Percentiles rank a stretch among this genome's conserved stretches.
These are phyloP conservation scores for Chunga burmeisteri DNA, from an alignment of 2,113 vertebrate genomes.

Conservation along the genomic window DNA sequence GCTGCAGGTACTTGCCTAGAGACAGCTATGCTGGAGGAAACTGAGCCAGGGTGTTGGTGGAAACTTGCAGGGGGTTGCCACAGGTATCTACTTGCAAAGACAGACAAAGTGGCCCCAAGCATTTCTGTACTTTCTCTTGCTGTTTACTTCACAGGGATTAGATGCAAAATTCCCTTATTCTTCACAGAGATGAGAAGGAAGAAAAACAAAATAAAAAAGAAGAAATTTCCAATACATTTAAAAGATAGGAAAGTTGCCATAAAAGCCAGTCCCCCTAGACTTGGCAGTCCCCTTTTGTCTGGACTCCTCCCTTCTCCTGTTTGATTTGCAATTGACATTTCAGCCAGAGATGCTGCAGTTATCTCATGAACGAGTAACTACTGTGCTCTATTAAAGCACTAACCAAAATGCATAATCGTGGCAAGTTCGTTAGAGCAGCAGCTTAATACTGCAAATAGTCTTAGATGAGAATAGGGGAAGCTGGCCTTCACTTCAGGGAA, in stretches of 20 bases:
- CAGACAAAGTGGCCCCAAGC: not conserved
- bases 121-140: not conserved
- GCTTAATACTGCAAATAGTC: not conserved
- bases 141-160: not conserved
- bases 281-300: not conserved
- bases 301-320: not conserved
- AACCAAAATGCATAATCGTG: not conserved
- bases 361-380: not conserved
- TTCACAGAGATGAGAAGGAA: not conserved
- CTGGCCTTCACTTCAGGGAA: not conserved
- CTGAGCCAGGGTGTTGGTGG: no score
- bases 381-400: not conserved
- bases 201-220: not conserved
- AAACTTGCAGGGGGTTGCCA: not conserved
- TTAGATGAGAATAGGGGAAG: not conserved
- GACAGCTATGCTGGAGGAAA: fast-evolving
- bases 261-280: not conserved
- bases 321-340: not conserved
- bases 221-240: not conserved
- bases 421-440: not conserved
- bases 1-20: not conserved
- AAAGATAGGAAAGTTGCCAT: not conserved
- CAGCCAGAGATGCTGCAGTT: not conserved
- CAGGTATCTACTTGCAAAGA: not conserved
- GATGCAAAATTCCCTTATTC: not conserved